Base-by-base conservation (phyloP, 2,113 vertebrate genomes). In the Gymnarchus niloticus region DNA sequence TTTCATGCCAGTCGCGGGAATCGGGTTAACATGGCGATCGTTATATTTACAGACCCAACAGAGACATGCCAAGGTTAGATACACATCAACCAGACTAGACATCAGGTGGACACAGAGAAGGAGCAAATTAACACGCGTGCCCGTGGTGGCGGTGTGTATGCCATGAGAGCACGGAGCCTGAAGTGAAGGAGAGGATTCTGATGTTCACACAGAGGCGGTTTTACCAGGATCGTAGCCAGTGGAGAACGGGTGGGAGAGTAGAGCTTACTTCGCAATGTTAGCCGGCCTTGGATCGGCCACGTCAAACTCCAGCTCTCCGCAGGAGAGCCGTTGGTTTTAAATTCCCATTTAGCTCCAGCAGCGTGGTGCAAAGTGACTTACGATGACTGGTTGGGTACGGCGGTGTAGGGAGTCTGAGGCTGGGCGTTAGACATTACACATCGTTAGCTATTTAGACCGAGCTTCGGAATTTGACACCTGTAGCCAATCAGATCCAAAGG, bases 1-100 rank as follows among this genome's bases (percentile, higher is more conserved):
- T 93, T 94, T 82, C 95, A 96, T 95, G 95, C 94, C 93, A 89
- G 93, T 57, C 56, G 37, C 17, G 82, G 52, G 91, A 54, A 21
- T 91, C 90, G 90, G 87, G 90, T 91, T 90, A 92, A 91, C 88
- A 88, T 86, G 87, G 89, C 88, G 91, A 93, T 92, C 92, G 91
- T 92, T 93, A 86, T 94, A 94, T 95, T 93, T 94, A 95, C 94
- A 91, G 92, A 94, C 91, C 88, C 93, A 93, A 95, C 91, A 95
- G 83, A 83, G 52, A 46, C 82, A 57, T 83, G 52, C 82, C 56
- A 59, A 28, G 82, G 19, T 59, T 78, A 83, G 28, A 83, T 57
- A 59, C 56, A 59, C 82, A 5, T 56, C 59, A 83, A 56, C 82
- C 33, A 83, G 82, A 59, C 82, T 33, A 57, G 54, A 83, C 56